Evolutionary conservation across 1,140 invertebrate species (phyloP).

Genomic region (Rhagoletis pomonella): DNA sequence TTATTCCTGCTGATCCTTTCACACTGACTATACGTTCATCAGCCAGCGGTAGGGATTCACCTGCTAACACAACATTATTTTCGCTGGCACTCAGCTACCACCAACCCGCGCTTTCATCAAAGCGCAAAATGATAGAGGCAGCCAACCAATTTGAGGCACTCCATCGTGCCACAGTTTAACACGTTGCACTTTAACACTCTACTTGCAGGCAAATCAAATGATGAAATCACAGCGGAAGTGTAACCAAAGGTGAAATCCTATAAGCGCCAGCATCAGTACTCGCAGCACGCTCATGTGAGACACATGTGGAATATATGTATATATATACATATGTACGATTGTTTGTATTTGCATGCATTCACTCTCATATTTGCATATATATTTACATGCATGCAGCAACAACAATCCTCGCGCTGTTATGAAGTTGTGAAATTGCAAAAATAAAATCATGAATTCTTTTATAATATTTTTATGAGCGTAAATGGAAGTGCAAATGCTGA

Average conservation of each 20-base stretch:
- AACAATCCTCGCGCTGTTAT: neutral
- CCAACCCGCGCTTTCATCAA: neutral
- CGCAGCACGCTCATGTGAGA: neutral
- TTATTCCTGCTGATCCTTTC: neutral
- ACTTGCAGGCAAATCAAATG: conserved; percentile 50
- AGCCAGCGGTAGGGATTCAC: neutral
- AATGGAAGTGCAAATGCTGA: conserved; percentile 50
- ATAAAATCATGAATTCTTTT: conserved; percentile 53
- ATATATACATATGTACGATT: neutral
- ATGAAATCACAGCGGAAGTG: conserved; percentile 51
- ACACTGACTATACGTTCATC: neutral
- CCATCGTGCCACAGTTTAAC: conserved; percentile 40
- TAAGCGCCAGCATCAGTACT: conserved; percentile 18
- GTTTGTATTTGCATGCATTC: neutral
- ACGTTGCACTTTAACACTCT: conserved; percentile 50
- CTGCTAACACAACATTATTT: neutral
- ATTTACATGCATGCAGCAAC: neutral
- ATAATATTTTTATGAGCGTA: conserved; percentile 50
- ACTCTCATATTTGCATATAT: neutral
- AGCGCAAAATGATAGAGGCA: conserved; percentile 21
- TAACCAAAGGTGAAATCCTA: conserved; percentile 51
- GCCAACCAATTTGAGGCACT: neutral
- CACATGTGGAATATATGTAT: neutral
- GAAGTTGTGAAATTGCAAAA: conserved; percentile 35
- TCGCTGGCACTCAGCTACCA: neutral